A percentile compares a stretch with the other conserved stretches of the same genome.
Evolutionary conservation across 2,797 vertebrate species (phyloP).

Genomic region (Megalops cyprinoides): DNA sequence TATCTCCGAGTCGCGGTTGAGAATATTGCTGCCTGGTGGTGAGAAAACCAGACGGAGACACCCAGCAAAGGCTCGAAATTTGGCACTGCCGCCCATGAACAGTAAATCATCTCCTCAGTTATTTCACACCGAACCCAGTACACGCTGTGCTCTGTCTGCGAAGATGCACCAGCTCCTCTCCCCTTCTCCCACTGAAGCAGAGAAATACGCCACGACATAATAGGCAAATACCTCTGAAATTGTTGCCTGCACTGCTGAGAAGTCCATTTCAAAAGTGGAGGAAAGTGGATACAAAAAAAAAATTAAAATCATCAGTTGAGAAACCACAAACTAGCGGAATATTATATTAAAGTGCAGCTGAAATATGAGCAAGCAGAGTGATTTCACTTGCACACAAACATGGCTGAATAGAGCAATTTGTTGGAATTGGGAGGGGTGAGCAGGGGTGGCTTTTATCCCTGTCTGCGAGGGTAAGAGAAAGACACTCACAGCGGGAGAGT

Average conservation of each 20-base stretch:
- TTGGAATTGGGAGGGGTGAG: neutral
- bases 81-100: neutral
- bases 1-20: neutral
- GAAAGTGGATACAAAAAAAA: too few species aligned
- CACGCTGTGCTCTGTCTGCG: neutral
- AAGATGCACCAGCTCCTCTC: neutral
- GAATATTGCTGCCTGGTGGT: neutral
- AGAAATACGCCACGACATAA: neutral
- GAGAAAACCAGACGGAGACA: neutral
- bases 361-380: neutral
- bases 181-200: neutral
- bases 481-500: too few species aligned
- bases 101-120: neutral
- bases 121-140: neutral
- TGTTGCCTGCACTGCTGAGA: neutral
- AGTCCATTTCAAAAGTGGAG: neutral
- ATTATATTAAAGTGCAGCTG: slow-evolving; percentile 12
- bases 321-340: neutral
- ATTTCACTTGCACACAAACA: slow-evolving; percentile 8
- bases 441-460: neutral
- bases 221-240: neutral
- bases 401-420: neutral
- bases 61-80: slow-evolving; percentile 2
- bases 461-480: neutral
- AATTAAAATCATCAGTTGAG: neutral